Percentiles rank a stretch among this genome's conserved stretches.
Evolutionary conservation across 2,797 vertebrate species (phyloP).

Genomic region (Oryzias sinensis): DNA sequence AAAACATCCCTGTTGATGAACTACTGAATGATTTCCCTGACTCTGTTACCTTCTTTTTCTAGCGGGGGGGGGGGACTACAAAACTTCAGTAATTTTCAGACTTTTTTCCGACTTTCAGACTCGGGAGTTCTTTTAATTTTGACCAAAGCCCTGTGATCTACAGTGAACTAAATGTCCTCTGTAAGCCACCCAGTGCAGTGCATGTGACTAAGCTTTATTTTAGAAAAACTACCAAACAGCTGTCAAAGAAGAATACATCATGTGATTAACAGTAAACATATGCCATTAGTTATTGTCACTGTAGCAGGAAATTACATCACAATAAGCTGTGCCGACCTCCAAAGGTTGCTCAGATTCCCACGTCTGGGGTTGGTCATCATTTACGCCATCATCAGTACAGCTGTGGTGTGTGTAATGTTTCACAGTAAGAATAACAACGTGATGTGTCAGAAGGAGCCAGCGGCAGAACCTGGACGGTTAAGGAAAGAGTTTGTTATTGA

Average conservation of each 20-base stretch:
- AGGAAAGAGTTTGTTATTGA: conserved; percentile 55
- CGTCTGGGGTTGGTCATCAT: conserved; percentile 41
- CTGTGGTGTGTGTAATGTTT: conserved; percentile 52
- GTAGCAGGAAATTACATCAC: conserved; percentile 56
- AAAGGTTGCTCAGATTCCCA: conserved; percentile 45
- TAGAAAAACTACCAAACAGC: not conserved
- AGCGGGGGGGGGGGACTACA: too few species aligned
- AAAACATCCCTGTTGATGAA: too few species aligned
- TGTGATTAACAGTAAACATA: conserved; percentile 44
- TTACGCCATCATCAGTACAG: conserved; percentile 44
- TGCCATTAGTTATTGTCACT: conserved; percentile 37
- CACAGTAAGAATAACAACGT: conserved; percentile 60
- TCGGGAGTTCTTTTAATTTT: too few species aligned
- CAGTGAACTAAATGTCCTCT: too few species aligned
- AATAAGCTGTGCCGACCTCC: conserved; percentile 24
- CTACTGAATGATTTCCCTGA: too few species aligned
- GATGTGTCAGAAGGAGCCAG: conserved; percentile 42
- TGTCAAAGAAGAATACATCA: conserved; percentile 10
- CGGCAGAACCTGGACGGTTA: conserved; percentile 16
- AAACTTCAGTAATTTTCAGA: too few species aligned
- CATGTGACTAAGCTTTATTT: not conserved
- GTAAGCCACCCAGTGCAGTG: too few species aligned
- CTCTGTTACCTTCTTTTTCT: too few species aligned
- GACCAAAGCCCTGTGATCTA: too few species aligned
- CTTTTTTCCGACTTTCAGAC: too few species aligned